Evolutionary conservation across 2,113 vertebrate species (phyloP).

Genomic region (Leucopsar rothschildi): DNA sequence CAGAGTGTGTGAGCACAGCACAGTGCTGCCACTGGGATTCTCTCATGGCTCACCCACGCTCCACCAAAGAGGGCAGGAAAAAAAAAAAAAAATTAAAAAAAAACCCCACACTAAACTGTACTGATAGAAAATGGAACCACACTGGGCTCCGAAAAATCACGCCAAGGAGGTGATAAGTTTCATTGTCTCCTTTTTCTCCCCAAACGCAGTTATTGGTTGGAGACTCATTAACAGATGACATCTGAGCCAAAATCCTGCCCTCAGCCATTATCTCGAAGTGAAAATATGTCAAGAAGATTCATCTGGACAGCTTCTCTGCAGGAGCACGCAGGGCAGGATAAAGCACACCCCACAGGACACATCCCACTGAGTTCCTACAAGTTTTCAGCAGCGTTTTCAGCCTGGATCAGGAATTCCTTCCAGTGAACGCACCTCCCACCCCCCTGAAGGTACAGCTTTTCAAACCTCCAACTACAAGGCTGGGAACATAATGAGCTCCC

Average conservation of each 20-base stretch:
- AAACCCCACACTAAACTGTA: not conserved
- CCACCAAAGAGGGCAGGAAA: not conserved
- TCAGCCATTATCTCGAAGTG: not conserved
- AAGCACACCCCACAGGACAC: not conserved
- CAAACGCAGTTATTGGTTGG: not conserved
- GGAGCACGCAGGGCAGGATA: not conserved
- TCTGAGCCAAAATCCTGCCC: not conserved
- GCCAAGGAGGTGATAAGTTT: not conserved
- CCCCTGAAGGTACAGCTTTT: constrained; percentile 12
- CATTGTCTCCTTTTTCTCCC: not conserved
- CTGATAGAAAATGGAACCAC: not conserved
- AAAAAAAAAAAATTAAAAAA: not conserved
- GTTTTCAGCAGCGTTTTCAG: not conserved
- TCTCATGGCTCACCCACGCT: not conserved
- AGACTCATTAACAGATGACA: not conserved
- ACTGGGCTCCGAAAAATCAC: not conserved
- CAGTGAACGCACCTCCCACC: not conserved
- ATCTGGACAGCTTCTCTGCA: not conserved
- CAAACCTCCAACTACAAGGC: not conserved
- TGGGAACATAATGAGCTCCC: constrained; percentile 50
- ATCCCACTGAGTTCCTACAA: not conserved
- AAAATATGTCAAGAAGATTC: not conserved
- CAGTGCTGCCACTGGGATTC: not conserved
- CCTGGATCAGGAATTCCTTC: not conserved
- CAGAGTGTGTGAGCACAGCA: not conserved